Conservation (phyloP, 2,113 vertebrate genomes). For the Trichechus manatus region DNA sequence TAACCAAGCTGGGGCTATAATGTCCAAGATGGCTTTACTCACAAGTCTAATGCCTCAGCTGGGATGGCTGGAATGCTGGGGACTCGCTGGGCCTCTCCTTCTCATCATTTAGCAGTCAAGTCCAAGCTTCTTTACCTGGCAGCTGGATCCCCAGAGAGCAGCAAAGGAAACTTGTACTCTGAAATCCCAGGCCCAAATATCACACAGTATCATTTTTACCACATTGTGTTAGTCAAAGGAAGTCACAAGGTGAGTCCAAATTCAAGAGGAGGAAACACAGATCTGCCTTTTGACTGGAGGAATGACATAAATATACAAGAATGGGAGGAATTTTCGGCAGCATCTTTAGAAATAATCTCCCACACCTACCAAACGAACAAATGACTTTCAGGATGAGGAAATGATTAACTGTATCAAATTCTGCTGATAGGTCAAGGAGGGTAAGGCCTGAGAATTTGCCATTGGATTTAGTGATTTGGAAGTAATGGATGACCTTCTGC, state of each 20-base stretch:
- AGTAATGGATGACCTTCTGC: neutral
- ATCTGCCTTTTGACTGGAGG: neutral
- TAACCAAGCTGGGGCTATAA: neutral
- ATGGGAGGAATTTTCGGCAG: neutral
- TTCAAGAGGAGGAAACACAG: neutral
- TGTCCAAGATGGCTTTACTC: neutral
- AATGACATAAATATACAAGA: neutral
- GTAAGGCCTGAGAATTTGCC: neutral
- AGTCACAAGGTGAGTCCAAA: neutral
- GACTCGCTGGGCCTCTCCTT: neutral
- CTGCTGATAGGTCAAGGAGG: neutral
- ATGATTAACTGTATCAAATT: neutral
- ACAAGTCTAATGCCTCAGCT: neutral
- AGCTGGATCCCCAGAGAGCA: neutral
- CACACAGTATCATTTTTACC: neutral
- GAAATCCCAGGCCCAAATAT: neutral
- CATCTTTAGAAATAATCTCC: constrained; percentile 12
- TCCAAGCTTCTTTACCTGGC: neutral
- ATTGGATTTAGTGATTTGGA: neutral
- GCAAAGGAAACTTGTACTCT: neutral
- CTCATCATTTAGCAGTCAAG: neutral
- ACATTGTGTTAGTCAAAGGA: neutral
- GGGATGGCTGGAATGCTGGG: neutral
- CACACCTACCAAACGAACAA: neutral
- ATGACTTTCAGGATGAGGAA: neutral